Evolutionary conservation across 2,888 invertebrate genomes (phyloP), one percentile per base, ranked within the genome.

Genomic region (Callinectes sapidus): DNA sequence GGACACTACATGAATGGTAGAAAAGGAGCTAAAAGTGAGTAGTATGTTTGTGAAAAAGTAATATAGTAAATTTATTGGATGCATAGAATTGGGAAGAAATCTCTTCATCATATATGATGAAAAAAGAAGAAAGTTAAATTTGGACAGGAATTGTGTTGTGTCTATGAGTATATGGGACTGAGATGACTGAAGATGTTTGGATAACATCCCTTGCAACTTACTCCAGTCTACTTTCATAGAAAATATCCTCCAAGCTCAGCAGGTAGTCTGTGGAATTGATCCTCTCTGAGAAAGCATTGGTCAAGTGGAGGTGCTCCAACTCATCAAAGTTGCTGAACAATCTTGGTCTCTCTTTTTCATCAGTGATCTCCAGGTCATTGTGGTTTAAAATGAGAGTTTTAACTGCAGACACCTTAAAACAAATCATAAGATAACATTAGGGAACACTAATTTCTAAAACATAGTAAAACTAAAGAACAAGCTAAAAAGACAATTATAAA

Each of bases 341-440:
- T 92, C 95, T 95, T 14, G 95, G 95, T 92, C 95, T 95, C 90
- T 95, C 96, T 93, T 96, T 96, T 87, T 96, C 96, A 54, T 96
- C 96, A 81, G 95, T 95, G 77, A 97, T 96, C 5, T 97, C 96
- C 71, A 97, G 96, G 94, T 97, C 96, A 95, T 98, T 98, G 95
- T 97, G 97, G 95, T 97, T 97, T 92, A 98, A 96, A 94, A 97
- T 97, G 14, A 98, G 96, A 48, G 97, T 96, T 95, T 97, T 96
- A 0, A 97, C 97, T 94, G 96, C 96, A 54, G 81, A 93, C 10
- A 94, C 94, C 93, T 94, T 89, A 35, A 92, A 91, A 35, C 42
- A 85, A 54, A 89, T 5, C 32, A 66, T 39, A 66, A 66, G n/a
- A 39, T 71, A 66, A 13, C 8, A 10, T 89, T 35, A 55, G 14